Evolutionary conservation across 2,888 invertebrate species (phyloP).

Genomic region (Cotesia congregata): DNA sequence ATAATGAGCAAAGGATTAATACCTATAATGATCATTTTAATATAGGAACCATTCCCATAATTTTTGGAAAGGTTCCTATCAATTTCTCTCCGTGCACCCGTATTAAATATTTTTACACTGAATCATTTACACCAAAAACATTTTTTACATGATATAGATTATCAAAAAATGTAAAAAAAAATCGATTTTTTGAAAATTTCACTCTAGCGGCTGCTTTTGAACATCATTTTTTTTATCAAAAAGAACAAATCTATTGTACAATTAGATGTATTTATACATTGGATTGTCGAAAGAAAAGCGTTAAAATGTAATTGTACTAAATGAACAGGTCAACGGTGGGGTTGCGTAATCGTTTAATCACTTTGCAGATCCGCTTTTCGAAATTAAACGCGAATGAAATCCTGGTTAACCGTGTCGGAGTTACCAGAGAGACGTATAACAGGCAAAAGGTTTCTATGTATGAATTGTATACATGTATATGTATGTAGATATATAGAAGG

Average conservation of each 20-base stretch:
- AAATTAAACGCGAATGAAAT: conserved; percentile 44
- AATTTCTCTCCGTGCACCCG: no score
- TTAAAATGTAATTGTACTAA: conserved; percentile 11
- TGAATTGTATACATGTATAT: background rate
- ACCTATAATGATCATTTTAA: no score
- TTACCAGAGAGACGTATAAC: conserved; percentile 14
- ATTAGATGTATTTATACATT: background rate
- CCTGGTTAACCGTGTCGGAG: conserved; percentile 35
- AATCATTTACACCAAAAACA: no score
- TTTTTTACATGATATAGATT: no score
- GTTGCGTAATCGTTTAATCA: conserved; percentile 33
- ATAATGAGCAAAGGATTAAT: no score
- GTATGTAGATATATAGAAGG: background rate
- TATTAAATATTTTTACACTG: no score
- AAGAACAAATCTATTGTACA: background rate
- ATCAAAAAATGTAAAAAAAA: no score
- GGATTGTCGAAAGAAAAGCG: background rate
- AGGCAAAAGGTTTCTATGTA: background rate
- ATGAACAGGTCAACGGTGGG: conserved; percentile 9
- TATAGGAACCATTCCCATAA: no score
- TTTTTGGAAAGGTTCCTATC: no score
- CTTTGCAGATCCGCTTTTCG: conserved; percentile 39
- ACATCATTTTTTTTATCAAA: background rate
- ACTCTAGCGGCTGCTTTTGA: background rate
- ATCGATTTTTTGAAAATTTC: no score